Base-by-base conservation (phyloP, 2,113 vertebrate genomes). In the Lophura nycthemera region DNA sequence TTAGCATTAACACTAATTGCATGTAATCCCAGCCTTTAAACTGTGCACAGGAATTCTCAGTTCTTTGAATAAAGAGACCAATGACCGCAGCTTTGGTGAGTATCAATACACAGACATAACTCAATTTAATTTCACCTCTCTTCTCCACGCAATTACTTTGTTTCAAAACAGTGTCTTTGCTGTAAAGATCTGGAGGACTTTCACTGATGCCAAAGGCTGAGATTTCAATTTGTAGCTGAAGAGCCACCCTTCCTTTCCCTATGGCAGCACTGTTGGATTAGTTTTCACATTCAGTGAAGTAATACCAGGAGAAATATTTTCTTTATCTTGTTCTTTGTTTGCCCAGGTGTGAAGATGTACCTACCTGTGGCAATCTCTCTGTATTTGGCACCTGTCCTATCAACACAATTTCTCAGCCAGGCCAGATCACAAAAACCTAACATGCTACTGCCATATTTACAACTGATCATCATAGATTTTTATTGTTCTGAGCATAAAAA, bases 1-100 rank as follows among this genome's bases (percentile, higher is more conserved):
- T 95, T 95, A 97, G 90, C 85, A 89, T 94, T 94, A 94, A 63
- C 34, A 70, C 47, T 90, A 96, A 96, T 93, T 96, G 86, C 63
- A 42, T n/a, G 42, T 89, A 97, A 96, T 90, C 81, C 69, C 15
- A 10, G 83, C 67, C 75, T 86, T 95, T 75, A 91, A 89, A 83
- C 42, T 87, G 86, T 2, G 16, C 48, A 81, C 45, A 83, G 69
- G 71, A 91, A 92, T 86, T 89, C 82, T 57, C 65, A 85, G 4
- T 90, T 54, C 84, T 75, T 74, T 89, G 45, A 95, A 97, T 50
- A 83, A 64, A 91, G 74, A 93, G 3, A 25, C 22, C 52, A 86
- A 54, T 19, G 13, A 88, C 16, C 78, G 67, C 50, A 87, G 65
- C 36, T 83, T 82, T 25, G 19, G 61, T 42, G n/a, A 66, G 20